Conservation (phyloP, 2,888 invertebrate species). For the Xestobium rufovillosum region DNA sequence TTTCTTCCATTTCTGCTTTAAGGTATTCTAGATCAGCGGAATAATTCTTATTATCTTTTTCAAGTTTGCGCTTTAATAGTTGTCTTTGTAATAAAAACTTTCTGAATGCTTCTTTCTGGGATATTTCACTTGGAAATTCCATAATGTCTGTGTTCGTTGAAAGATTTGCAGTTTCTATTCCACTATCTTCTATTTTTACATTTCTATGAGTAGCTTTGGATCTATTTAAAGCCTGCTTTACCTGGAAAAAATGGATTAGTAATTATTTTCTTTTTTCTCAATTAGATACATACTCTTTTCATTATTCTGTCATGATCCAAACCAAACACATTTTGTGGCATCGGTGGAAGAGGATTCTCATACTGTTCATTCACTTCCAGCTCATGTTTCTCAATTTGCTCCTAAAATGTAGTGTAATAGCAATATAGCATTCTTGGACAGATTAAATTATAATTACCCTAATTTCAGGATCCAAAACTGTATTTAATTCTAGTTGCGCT, state of each 20-base stretch:
- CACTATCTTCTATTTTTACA: slow-evolving; percentile 20
- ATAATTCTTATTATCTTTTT: slow-evolving; percentile 28
- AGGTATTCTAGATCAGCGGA: slow-evolving; percentile 29
- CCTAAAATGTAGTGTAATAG: too few relatives aligned
- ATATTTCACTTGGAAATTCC: slow-evolving; percentile 28
- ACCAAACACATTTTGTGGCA: slow-evolving; percentile 65
- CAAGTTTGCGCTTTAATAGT: slow-evolving; percentile 29
- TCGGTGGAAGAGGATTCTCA: slow-evolving; percentile 53
- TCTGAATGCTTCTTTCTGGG: slow-evolving; percentile 47
- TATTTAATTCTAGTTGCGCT: slow-evolving; percentile 41
- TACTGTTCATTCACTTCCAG: slow-evolving; percentile 26
- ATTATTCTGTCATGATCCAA: slow-evolving; percentile 61
- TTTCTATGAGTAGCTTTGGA: too few relatives aligned
- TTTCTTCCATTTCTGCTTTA: slow-evolving; percentile 31
- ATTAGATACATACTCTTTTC: slow-evolving; percentile 34
- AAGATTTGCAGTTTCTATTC: slow-evolving; percentile 22
- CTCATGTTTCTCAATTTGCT: slow-evolving; percentile 26
- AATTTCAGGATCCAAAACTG: slow-evolving; percentile 46
- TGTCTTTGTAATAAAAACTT: slow-evolving; percentile 51
- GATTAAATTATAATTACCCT: too few relatives aligned
- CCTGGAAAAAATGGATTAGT: slow-evolving; percentile 19
- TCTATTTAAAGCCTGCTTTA: slow-evolving; percentile 18
- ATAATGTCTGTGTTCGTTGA: slow-evolving; percentile 30
- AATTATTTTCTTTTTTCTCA: slow-evolving; percentile 12
- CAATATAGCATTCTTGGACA: too few relatives aligned